Base-by-base conservation (phyloP, 2,113 vertebrate species). In the Sinosuthora webbiana region DNA sequence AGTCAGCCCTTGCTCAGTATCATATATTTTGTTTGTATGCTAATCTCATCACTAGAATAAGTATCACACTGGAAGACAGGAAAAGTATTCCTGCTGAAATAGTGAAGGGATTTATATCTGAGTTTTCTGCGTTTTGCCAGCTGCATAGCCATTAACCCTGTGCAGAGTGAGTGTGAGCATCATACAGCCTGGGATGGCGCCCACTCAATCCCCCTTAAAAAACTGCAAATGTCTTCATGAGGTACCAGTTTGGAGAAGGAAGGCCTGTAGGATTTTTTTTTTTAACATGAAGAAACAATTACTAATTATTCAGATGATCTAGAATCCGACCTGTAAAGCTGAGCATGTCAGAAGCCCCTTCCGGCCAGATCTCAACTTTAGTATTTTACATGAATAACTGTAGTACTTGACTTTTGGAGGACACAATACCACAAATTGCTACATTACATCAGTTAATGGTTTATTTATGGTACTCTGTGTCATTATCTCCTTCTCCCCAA, bases 281-380 rank as follows among this genome's bases (percentile, higher is more conserved):
- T 62, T 9, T 10, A 62, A 41, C 19, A 62, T 39, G 16, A 44
- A 86, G 53, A 92, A 83, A 85, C 6, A 22, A 53, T 44, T 90
- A 73, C 79, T 53, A 80, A 73, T 55, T 30, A 94, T 50, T 31
- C 87, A 80, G 55, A 74, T 77, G 41, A 90, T 37, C 6, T 62
- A 52, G 37, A 90, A 92, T 88, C 75, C 89, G 57, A 78, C 44
- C 47, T 67, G 73, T 35, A 90, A 74, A 87, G 42, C 42, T 89
- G 42, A 80, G 41, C 20, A 33, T 11, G 55, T 59, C 80, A 73
- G 39, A 45, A 83, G 55, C 19, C 27, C 28, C 21, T 81, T 55
- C 47, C 2, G 2, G 52, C 15, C 68, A 67, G 76, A 59, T 33
- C 41, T 81, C 73, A 47, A 8, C 39, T 76, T 83, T 6, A 70